Evolutionary conservation across 64 coral and sea anemone species (phyloP).

Genomic region (Acropora yongei): DNA sequence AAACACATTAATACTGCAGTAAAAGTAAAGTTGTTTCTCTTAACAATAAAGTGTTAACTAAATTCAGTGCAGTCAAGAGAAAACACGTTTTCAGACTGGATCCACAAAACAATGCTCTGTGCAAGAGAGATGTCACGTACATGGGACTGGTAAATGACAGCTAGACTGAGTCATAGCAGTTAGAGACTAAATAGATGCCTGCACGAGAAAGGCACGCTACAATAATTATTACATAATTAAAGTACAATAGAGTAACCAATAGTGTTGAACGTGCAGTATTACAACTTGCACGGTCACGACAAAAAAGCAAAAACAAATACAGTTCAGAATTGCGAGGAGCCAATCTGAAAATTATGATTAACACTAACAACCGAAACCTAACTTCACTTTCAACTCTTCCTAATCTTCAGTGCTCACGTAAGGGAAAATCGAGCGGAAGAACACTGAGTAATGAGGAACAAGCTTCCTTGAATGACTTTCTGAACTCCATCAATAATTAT

Average conservation of each 20-base stretch:
- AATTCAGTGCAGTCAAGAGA: background rate
- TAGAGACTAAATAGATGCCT: no score
- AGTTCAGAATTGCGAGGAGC: background rate
- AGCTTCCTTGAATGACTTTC: no score
- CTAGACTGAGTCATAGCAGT: background rate
- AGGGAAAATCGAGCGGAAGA: no score
- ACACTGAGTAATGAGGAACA: no score
- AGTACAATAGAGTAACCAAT: background rate
- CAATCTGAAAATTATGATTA: background rate
- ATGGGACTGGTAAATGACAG: no score
- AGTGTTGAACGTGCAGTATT: no score
- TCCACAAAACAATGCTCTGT: background rate
- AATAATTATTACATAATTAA: background rate
- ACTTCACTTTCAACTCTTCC: background rate
- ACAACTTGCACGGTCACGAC: background rate
- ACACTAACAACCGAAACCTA: background rate
- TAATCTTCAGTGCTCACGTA: no score
- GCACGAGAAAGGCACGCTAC: background rate
- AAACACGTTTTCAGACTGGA: background rate
- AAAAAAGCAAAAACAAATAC: background rate
- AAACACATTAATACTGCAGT: no score
- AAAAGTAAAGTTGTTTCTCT: no score
- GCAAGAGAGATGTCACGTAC: background rate
- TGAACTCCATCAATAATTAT: no score
- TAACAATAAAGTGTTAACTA: background rate